These are phyloP conservation scores for Ceratosolen fusciceps DNA, from an alignment of 1,140 invertebrate genomes.

Conservation along the genomic window DNA sequence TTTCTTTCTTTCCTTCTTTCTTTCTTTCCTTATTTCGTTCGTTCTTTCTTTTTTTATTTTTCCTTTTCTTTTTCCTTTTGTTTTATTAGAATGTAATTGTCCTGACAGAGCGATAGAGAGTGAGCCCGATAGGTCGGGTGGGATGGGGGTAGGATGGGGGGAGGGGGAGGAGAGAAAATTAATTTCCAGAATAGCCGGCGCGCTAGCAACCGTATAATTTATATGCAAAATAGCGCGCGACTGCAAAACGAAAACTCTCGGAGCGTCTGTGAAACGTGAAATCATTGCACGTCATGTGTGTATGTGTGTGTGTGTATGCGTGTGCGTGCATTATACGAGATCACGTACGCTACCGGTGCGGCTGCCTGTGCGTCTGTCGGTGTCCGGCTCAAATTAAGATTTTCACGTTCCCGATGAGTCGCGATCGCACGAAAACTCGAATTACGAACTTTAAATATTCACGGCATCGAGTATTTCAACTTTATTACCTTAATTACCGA, in stretches of 20 bases:
- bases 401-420: conserved; percentile 23
- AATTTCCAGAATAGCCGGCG: conserved; percentile 34
- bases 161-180: no score
- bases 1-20: no score
- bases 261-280: conserved; percentile 42
- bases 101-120: conserved; percentile 4
- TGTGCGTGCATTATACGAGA: conserved; percentile 30
- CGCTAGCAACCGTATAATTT: conserved; percentile 35
- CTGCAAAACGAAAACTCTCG: conserved; percentile 36
- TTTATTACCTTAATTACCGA: background rate
- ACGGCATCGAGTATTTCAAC: conserved; percentile 5
- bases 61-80: no score
- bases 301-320: no score
- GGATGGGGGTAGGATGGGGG: no score
- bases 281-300: conserved; percentile 47
- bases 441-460: conserved; percentile 7
- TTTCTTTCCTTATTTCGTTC: no score
- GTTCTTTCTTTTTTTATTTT: no score
- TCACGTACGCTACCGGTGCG: conserved; percentile 1
- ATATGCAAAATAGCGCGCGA: conserved; percentile 42
- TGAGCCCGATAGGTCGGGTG: no score
- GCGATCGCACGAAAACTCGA: conserved; percentile 3
- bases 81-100: conserved; percentile 45
- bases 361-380: background rate
- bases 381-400: conserved; percentile 37